These are phyloP conservation scores for Nomada flava DNA, from an alignment of 2,888 invertebrate genomes.

Conservation along the genomic window DNA sequence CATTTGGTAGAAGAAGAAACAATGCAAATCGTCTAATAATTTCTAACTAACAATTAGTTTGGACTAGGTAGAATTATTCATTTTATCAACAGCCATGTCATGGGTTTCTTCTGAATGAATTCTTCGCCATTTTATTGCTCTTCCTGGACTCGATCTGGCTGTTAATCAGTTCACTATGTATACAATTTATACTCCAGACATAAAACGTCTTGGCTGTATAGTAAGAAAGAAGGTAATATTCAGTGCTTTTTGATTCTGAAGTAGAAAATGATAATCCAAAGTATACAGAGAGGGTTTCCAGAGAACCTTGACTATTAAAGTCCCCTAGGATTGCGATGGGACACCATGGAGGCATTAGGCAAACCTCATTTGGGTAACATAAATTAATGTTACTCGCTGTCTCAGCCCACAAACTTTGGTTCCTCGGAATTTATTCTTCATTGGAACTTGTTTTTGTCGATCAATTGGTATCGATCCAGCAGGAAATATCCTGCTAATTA, in stretches of 20 bases:
- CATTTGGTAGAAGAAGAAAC: too few species aligned
- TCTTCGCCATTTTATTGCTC: constrained; percentile 7
- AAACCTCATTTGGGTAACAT: neutral
- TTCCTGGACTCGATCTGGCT: neutral
- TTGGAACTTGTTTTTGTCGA: neutral
- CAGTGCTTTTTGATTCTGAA: neutral
- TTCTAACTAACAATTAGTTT: neutral
- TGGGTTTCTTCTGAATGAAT: constrained; percentile 14
- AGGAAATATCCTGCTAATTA: too few species aligned
- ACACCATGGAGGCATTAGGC: neutral
- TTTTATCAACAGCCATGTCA: neutral
- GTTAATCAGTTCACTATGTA: neutral
- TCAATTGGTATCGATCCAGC: too few species aligned
- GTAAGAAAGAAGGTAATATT: too few species aligned
- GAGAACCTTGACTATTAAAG: neutral
- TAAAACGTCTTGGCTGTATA: too few species aligned
- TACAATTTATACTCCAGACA: neutral
- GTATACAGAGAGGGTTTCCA: neutral
- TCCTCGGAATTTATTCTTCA: neutral
- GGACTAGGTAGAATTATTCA: neutral
- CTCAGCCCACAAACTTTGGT: neutral
- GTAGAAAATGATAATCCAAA: neutral
- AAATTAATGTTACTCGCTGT: neutral
- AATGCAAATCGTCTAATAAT: too few species aligned
- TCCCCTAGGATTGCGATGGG: neutral